These are phyloP conservation scores for Tragelaphus scriptus DNA, from an alignment of 2,113 vertebrate genomes.

Conservation along the genomic window DNA sequence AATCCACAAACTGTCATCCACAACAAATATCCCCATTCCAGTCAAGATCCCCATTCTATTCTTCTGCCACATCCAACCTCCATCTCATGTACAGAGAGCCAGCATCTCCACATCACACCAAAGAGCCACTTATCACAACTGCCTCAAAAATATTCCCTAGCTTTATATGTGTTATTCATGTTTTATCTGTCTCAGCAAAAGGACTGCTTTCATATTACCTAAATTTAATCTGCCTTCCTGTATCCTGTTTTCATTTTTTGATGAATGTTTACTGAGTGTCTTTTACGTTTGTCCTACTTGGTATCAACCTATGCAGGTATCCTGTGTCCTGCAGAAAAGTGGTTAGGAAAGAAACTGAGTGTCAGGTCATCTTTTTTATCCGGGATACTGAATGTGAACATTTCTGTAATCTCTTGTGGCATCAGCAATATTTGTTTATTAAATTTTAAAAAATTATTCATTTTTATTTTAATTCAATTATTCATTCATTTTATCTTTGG, in stretches of 20 bases:
- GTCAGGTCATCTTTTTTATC: not conserved
- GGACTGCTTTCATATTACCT: not conserved
- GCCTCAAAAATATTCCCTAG: not conserved
- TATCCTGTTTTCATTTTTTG: not conserved
- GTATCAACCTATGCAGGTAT: not conserved
- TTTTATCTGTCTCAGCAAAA: not conserved
- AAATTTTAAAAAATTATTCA: not conserved
- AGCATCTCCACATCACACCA: too few species aligned
- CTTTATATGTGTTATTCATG: not conserved
- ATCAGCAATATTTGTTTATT: not conserved
- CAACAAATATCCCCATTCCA: not conserved
- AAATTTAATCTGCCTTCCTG: not conserved
- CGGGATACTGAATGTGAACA: not conserved
- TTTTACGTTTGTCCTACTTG: not conserved
- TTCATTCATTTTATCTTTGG: not conserved
- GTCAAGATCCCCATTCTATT: not conserved
- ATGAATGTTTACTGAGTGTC: not conserved
- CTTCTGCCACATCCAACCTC: not conserved
- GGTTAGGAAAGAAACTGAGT: not conserved
- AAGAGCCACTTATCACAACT: not conserved
- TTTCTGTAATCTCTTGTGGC: not conserved
- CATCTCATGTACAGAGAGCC: too few species aligned
- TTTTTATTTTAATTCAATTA: not conserved
- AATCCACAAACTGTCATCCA: too few species aligned
- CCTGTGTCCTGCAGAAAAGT: not conserved